Evolutionary conservation across 2,113 vertebrate genomes (phyloP).

Genomic region (Cottus gobio): DNA sequence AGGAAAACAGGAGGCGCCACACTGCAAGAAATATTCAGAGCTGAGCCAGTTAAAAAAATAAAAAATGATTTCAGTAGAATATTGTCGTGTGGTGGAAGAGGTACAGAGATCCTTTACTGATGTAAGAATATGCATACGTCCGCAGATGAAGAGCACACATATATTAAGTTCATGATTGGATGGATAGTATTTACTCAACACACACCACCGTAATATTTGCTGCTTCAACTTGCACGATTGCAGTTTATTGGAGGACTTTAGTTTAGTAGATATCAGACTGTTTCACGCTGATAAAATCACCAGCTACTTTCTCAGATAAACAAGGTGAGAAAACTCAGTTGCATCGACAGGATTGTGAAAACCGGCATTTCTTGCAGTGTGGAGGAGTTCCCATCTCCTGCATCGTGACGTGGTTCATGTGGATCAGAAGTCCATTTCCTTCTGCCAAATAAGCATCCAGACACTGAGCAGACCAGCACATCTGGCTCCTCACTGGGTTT

Average conservation of each 20-base stretch:
- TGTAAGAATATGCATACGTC: background rate
- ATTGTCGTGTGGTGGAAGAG: background rate
- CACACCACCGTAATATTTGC: background rate
- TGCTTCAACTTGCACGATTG: background rate
- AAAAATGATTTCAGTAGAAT: background rate
- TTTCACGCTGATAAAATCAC: background rate
- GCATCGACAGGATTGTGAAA: background rate
- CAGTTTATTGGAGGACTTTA: no score
- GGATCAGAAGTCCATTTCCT: background rate
- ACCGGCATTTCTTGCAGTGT: conserved; percentile 1
- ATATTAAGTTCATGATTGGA: background rate
- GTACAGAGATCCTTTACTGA: background rate
- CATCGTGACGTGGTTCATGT: conserved; percentile 1
- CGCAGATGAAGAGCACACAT: background rate
- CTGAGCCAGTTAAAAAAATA: background rate
- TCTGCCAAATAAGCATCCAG: conserved; percentile 1
- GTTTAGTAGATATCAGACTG: no score
- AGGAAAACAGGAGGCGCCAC: conserved; percentile 37
- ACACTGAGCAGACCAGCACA: conserved; percentile 32
- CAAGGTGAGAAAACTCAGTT: background rate
- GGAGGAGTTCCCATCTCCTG: background rate
- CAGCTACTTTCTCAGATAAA: background rate
- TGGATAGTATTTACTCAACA: background rate
- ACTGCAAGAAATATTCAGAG: background rate
- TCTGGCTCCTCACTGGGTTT: background rate